Conservation (phyloP, 2,113 vertebrate species). For the Indicator maculatus region DNA sequence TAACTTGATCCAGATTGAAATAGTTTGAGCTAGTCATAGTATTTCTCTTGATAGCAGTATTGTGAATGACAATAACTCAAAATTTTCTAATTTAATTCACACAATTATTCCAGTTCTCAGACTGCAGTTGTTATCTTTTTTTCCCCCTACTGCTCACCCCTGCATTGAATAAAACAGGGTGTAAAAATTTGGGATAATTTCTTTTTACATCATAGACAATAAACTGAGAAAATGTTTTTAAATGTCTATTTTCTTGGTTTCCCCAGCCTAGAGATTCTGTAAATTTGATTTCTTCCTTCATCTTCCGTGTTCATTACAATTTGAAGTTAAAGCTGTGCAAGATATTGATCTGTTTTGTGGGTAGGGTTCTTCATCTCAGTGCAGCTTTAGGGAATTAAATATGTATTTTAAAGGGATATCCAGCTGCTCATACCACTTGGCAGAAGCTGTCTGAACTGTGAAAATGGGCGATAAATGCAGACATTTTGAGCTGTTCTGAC, state of each 20-base stretch:
- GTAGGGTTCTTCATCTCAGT: constrained; percentile 11
- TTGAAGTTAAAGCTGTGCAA: constrained; percentile 7
- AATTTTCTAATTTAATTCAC: neutral
- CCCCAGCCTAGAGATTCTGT: neutral
- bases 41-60: neutral
- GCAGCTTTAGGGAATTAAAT: constrained; percentile 58
- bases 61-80: neutral
- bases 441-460: constrained; percentile 5
- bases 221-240: neutral
- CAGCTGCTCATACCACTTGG: constrained; percentile 53
- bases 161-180: neutral
- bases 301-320: neutral
- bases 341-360: constrained; percentile 49
- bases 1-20: neutral
- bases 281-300: neutral
- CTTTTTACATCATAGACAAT: neutral
- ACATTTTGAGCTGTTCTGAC: neutral
- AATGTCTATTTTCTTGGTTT: neutral
- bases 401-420: constrained; percentile 43
- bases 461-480: neutral
- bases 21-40: neutral
- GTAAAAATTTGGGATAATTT: neutral
- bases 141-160: neutral
- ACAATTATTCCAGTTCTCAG: neutral
- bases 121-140: neutral